Evolutionary conservation across 2,888 invertebrate genomes (phyloP).

Genomic region (Athripsodes cinereus): DNA sequence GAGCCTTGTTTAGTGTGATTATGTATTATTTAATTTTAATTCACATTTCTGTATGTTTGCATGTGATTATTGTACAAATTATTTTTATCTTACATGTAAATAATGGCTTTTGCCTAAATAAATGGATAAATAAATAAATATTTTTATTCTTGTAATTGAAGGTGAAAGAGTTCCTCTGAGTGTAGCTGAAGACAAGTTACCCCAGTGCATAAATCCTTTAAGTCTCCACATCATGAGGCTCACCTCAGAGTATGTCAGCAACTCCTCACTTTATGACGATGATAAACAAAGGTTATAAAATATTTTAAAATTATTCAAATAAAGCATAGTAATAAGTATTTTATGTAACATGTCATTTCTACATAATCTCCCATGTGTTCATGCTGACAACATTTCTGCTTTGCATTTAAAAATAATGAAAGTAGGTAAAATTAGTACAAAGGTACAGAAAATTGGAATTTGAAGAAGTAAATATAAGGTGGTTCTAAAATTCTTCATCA

Average conservation of each 20-base stretch:
- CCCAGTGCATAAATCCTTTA: conserved; percentile 87
- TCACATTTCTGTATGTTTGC: not conserved
- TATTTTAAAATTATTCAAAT: too few relatives aligned
- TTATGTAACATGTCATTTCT: too few relatives aligned
- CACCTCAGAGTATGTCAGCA: conserved; percentile 84
- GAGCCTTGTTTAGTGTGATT: not conserved
- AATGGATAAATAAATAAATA: not conserved
- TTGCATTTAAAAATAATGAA: too few relatives aligned
- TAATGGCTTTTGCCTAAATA: not conserved
- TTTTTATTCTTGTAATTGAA: conserved; percentile 28
- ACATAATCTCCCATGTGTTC: too few relatives aligned
- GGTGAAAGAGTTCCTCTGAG: conserved; percentile 92
- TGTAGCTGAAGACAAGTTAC: conserved; percentile 88
- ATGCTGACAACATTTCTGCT: too few relatives aligned
- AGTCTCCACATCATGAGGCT: conserved; percentile 91
- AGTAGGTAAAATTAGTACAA: too few relatives aligned
- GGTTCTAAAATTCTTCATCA: too few relatives aligned
- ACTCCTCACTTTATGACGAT: conserved; percentile 42
- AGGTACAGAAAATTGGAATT: too few relatives aligned
- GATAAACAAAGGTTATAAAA: conserved; percentile 36
- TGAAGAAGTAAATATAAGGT: too few relatives aligned
- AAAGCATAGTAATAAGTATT: too few relatives aligned
- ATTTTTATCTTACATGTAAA: not conserved
- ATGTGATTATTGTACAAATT: not conserved
- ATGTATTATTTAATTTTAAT: not conserved